Evolutionary conservation across 2,888 invertebrate species (phyloP).

Genomic region (Nomada ruficornis): DNA sequence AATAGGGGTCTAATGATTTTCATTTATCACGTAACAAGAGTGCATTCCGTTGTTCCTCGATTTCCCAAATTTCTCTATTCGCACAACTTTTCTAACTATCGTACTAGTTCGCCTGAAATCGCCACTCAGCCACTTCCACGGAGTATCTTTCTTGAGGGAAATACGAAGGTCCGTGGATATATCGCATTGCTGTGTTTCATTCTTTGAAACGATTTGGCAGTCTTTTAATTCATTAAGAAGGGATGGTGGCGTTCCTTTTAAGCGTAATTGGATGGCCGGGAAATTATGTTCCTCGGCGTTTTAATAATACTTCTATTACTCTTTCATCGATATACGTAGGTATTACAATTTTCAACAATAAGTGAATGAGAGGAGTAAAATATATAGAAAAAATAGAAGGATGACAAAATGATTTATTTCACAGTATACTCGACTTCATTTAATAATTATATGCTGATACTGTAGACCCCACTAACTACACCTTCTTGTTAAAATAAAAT

Average conservation of each 20-base stretch:
- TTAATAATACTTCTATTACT: no score
- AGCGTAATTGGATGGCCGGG: no score
- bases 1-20: slow-evolving; percentile 19
- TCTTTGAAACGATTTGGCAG: no score
- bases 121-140: background rate
- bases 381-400: no score
- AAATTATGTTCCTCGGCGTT: no score
- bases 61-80: slow-evolving; percentile 4
- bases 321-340: no score
- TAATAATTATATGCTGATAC: background rate
- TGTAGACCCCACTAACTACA: background rate
- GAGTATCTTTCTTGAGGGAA: background rate
- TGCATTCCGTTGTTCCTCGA: slow-evolving; percentile 7
- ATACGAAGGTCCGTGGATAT: no score
- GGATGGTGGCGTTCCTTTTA: no score
- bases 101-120: background rate
- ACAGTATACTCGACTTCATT: background rate
- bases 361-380: no score
- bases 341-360: no score
- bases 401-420: background rate
- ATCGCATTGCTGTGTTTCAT: no score
- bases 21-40: slow-evolving; percentile 35
- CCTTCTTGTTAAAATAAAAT: background rate
- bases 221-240: no score
- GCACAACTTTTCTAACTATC: background rate